A percentile compares a stretch with the other conserved stretches of the same genome.
Evolutionary conservation across 2,797 vertebrate species (phyloP).

Genomic region (Helarctos malayanus): DNA sequence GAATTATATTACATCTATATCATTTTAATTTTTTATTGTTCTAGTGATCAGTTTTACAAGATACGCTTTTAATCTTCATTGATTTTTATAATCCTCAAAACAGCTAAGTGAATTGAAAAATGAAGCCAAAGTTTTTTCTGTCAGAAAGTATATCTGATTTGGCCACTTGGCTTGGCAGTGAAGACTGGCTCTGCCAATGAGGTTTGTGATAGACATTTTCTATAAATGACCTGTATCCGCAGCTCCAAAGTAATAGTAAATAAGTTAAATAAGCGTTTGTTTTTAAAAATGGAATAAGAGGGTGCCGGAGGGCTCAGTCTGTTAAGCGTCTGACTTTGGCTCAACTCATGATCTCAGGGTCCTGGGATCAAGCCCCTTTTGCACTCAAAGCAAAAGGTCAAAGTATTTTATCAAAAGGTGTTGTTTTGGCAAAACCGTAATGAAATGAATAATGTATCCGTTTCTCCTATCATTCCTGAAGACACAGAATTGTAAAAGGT

Average conservation of each 20-base stretch:
- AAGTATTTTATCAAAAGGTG: conserved; percentile 34
- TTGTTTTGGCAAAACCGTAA: conserved; percentile 58
- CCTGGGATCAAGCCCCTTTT: too few relatives aligned
- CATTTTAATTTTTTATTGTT: conserved; percentile 13
- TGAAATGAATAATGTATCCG: conserved; percentile 12
- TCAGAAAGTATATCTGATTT: conserved; percentile 37
- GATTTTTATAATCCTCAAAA: conserved; percentile 26
- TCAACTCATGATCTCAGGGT: too few relatives aligned
- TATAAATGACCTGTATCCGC: background rate
- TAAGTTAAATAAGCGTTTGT: too few relatives aligned
- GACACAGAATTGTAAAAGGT: conserved; percentile 17
- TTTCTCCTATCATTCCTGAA: conserved; percentile 49
- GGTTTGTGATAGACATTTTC: background rate
- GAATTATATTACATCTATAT: background rate
- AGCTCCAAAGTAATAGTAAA: background rate
- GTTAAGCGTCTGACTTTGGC: too few relatives aligned
- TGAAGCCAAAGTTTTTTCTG: conserved; percentile 6
- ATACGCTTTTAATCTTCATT: conserved; percentile 33
- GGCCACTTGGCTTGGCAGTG: background rate
- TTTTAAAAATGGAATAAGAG: too few relatives aligned
- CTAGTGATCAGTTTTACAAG: background rate
- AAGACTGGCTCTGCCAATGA: background rate
- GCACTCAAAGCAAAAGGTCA: conserved; percentile 43
- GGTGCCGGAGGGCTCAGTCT: too few relatives aligned
- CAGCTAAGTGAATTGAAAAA: conserved; percentile 35